phyloP scores from a whole-genome alignment of 2,113 vertebrate genomes.

The Clarias macrocephalus region DNA sequence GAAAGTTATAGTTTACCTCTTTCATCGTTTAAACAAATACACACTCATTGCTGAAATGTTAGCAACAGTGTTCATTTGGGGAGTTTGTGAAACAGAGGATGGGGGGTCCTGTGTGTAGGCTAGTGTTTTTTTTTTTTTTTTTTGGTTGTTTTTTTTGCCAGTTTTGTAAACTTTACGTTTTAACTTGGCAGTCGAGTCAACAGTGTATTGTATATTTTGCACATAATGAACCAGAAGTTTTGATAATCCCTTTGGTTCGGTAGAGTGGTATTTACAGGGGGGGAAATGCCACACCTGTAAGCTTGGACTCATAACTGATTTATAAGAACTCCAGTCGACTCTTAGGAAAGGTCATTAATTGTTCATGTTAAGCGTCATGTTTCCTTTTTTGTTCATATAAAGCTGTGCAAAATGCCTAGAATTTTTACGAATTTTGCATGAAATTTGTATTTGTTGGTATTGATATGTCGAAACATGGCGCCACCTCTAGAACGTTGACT shows the following conservation, averaged over 20 bases:
- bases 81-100: background rate
- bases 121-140: slow-evolving; percentile 49
- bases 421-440: background rate
- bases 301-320: slow-evolving; percentile 2
- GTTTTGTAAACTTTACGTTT: slow-evolving; percentile 55
- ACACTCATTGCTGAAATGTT: slow-evolving; percentile 61
- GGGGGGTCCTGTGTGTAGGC: slow-evolving; percentile 45
- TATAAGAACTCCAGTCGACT: background rate
- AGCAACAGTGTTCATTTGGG: slow-evolving; percentile 63
- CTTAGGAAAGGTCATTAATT: background rate
- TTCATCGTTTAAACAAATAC: slow-evolving; percentile 63
- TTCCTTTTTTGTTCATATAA: background rate
- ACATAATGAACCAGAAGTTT: slow-evolving; percentile 77
- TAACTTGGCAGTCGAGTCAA: slow-evolving; percentile 43
- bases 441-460: slow-evolving; percentile 9
- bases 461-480: slow-evolving; percentile 60
- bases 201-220: slow-evolving; percentile 77
- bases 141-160: slow-evolving; percentile 55
- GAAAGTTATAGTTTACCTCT: slow-evolving; percentile 68
- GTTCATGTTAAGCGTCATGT: background rate
- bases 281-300: slow-evolving; percentile 71
- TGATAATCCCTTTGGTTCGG: slow-evolving; percentile 65
- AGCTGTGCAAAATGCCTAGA: background rate
- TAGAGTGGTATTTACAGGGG: slow-evolving; percentile 72
- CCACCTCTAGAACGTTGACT: slow-evolving; percentile 58